Percentiles rank a stretch among this genome's conserved stretches.
Evolutionary conservation across 2,113 vertebrate genomes (phyloP).

Genomic region (Hucho hucho): DNA sequence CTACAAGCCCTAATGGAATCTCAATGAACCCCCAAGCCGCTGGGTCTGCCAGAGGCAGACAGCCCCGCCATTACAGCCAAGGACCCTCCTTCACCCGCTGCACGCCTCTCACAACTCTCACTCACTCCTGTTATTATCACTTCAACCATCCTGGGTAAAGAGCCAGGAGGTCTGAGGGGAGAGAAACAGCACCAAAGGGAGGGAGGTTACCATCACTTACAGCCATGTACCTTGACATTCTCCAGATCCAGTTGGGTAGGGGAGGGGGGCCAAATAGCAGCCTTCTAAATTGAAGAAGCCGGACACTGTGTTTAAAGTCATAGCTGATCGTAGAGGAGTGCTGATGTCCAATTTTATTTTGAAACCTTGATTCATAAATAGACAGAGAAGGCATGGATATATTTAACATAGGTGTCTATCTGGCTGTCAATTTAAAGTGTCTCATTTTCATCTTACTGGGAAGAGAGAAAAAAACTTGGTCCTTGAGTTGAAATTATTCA

Average conservation of each 20-base stretch:
- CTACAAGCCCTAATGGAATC: slow-evolving; percentile 67
- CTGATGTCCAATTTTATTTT: slow-evolving; percentile 60
- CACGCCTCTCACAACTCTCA: slow-evolving; percentile 39
- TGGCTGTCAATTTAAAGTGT: slow-evolving; percentile 55
- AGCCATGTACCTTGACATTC: slow-evolving; percentile 66
- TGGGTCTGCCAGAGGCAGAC: slow-evolving; percentile 54
- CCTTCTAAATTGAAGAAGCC: slow-evolving; percentile 67
- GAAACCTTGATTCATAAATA: slow-evolving; percentile 55
- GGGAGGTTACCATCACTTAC: slow-evolving; percentile 63
- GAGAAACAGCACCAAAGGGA: slow-evolving; percentile 32
- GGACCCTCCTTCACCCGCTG: slow-evolving; percentile 54
- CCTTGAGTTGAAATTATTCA: slow-evolving; percentile 55
- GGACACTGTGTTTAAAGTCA: slow-evolving; percentile 75
- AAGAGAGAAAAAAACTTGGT: slow-evolving; percentile 23
- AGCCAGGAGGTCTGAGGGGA: slow-evolving; percentile 24
- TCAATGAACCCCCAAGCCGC: slow-evolving; percentile 66
- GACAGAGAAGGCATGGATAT: slow-evolving; percentile 52
- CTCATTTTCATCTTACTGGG: slow-evolving; percentile 15
- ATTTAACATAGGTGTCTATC: slow-evolving; percentile 49
- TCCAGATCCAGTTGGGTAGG: slow-evolving; percentile 53
- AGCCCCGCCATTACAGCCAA: slow-evolving; percentile 63
- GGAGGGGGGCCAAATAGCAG: slow-evolving; percentile 50
- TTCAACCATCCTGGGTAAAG: slow-evolving; percentile 60
- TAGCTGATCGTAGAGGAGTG: slow-evolving; percentile 60
- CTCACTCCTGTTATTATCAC: slow-evolving; percentile 67